These are phyloP conservation scores for Torymus tubicola DNA, from an alignment of 2,888 invertebrate genomes.

Conservation along the genomic window DNA sequence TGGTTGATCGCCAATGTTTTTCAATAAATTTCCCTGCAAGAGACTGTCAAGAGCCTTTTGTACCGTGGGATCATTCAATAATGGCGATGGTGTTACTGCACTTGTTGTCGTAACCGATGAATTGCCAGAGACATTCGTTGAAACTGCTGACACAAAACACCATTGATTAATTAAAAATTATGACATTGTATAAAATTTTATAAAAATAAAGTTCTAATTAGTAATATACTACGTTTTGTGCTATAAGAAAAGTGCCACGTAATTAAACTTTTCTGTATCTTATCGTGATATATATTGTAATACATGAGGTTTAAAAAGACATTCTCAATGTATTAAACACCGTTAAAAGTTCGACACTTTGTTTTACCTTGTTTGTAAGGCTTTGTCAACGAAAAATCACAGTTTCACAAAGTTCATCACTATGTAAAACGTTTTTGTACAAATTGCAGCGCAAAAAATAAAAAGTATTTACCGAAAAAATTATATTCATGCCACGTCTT, in stretches of 20 bases:
- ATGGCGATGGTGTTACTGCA: slow-evolving; percentile 77
- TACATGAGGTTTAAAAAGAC: slow-evolving; percentile 4
- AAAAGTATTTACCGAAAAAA: not conserved
- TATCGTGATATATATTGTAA: not conserved
- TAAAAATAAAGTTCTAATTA: slow-evolving; percentile 31
- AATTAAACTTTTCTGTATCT: not conserved
- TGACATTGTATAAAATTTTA: slow-evolving; percentile 28
- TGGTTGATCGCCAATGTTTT: slow-evolving; percentile 76
- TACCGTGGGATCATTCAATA: slow-evolving; percentile 87
- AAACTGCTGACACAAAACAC: slow-evolving; percentile 70
- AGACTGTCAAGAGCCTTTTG: slow-evolving; percentile 87
- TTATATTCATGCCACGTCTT: not conserved
- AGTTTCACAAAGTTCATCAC: slow-evolving; percentile 35
- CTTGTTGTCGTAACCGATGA: slow-evolving; percentile 62
- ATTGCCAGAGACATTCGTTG: slow-evolving; percentile 64
- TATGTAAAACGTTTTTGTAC: slow-evolving; percentile 6
- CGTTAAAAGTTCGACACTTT: slow-evolving; percentile 32
- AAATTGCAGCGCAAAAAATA: not conserved
- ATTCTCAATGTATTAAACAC: slow-evolving; percentile 9
- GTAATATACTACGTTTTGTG: not conserved
- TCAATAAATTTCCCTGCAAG: slow-evolving; percentile 80
- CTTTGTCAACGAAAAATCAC: slow-evolving; percentile 35
- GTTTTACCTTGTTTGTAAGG: slow-evolving; percentile 45
- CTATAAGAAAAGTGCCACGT: not conserved
- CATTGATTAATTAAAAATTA: slow-evolving; percentile 47